Evolutionary conservation across 2,797 vertebrate genomes (phyloP).

Genomic region (Ctenopoma kingsleyae): DNA sequence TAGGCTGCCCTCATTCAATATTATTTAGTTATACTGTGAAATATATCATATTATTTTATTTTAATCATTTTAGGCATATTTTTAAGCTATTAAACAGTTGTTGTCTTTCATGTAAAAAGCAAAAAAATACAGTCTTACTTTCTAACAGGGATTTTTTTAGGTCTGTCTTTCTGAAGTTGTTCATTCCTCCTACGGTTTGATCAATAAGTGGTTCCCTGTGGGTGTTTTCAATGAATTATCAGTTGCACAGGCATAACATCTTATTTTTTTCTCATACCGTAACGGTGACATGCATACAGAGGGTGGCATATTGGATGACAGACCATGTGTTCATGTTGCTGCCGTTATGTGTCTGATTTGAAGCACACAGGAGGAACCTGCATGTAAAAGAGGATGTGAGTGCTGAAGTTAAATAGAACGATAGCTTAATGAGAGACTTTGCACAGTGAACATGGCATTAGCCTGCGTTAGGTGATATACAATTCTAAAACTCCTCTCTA

Average conservation of each 20-base stretch:
- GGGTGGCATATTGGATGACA: background rate
- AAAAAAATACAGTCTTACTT: background rate
- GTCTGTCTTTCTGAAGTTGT: conserved; percentile 30
- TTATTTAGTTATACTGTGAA: conserved; percentile 4
- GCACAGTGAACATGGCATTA: background rate
- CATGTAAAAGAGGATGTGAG: conserved; percentile 34
- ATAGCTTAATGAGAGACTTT: conserved; percentile 13
- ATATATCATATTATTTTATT: background rate
- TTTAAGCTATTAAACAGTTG: background rate
- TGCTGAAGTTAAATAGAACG: conserved; percentile 26
- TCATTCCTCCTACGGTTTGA: conserved; percentile 64
- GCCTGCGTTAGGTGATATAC: conserved; percentile 11
- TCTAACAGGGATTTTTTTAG: background rate
- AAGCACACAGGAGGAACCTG: conserved; percentile 20
- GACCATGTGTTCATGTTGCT: conserved; percentile 5
- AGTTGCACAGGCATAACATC: conserved; percentile 24
- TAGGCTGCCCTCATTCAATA: background rate
- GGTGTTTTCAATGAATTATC: conserved; percentile 73
- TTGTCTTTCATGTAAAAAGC: background rate
- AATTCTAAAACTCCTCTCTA: background rate
- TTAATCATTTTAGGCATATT: background rate
- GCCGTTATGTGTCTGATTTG: background rate
- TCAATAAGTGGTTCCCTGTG: conserved; percentile 75
- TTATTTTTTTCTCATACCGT: conserved; percentile 18
- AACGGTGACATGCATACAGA: background rate